Conservation (phyloP, 2,797 vertebrate genomes). For the Champsocephalus esox region DNA sequence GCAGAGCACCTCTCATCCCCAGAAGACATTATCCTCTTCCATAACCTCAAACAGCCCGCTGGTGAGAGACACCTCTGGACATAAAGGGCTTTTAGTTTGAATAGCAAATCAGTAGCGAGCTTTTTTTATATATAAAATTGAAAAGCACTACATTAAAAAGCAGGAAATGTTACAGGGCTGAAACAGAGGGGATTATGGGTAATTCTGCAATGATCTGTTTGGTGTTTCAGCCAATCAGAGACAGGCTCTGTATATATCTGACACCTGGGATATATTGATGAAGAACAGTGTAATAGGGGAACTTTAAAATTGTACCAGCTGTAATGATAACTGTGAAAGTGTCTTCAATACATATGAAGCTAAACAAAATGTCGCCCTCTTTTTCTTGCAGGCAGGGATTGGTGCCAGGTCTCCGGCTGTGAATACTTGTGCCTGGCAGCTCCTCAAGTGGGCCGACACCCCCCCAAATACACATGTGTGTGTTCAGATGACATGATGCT, state of each 20-base stretch:
- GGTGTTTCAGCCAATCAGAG: too few relatives aligned
- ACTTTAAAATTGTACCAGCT: too few relatives aligned
- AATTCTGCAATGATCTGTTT: too few relatives aligned
- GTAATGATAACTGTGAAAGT: neutral
- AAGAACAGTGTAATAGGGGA: too few relatives aligned
- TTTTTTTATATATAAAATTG: neutral
- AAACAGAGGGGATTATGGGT: too few relatives aligned
- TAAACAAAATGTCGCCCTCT: neutral
- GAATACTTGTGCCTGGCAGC: constrained; percentile 91
- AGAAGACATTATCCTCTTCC: constrained; percentile 90
- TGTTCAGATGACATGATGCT: constrained; percentile 88
- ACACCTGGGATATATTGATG: too few relatives aligned
- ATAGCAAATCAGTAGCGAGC: neutral
- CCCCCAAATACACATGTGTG: constrained; percentile 91
- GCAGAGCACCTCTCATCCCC: constrained; percentile 88
- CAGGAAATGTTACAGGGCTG: too few relatives aligned
- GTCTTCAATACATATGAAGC: neutral
- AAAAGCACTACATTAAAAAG: too few relatives aligned
- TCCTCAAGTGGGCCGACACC: constrained; percentile 86
- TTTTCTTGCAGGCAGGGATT: constrained; percentile 84
- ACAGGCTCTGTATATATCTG: too few relatives aligned
- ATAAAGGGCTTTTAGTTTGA: neutral
- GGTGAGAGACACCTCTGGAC: constrained; percentile 73
- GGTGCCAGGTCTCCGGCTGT: constrained; percentile 87
- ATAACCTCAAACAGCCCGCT: constrained; percentile 89